Evolutionary conservation across 2,113 vertebrate species (phyloP), one percentile per base, ranked within the genome.

Genomic region (Phasianus colchicus): DNA sequence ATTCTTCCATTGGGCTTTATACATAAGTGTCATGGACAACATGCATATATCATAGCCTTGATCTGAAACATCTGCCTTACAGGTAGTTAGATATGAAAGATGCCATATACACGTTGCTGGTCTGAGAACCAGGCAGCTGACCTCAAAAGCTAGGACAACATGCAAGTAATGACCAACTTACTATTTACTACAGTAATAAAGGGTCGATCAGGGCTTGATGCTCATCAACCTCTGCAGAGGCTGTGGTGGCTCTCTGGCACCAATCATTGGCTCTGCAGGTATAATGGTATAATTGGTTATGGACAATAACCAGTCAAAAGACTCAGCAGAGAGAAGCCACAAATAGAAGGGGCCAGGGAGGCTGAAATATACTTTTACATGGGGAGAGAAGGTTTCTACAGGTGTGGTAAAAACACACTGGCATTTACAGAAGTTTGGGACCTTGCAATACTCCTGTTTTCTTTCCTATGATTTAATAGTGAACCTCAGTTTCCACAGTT

Each of bases 91-190:
- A 15, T 11, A n/a, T 7, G 16, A 45, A 87, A 83, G 1, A 65
- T 0, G 4, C 25, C 17, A 36, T 2, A 4, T 2, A 45, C 30
- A n/a, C 2, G 9, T 12, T 4, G 50, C 13, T 2, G 38, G 10
- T 3, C 47, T 47, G 29, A 64, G 63, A 82, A 47, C 0, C 42
- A 6, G 64, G 55, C 40, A 77, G 61, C 18, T 63, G 45, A 48
- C 30, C 54, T 34, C 61, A 30, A 79, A 76, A 36, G 61, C 36
- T 57, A 60, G 38, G 54, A 16, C 25, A 48, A 42, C 0, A 0
- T 7, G 17, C 48, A 61, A 50, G 13, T 48, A 38, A 47, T 1
- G 1, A 43, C 34, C 25, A 73, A 25, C 24, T 29, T 18, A 29
- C n/a, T 45, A 11, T 4, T 40, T 6, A 9, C 10, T 22, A 43